Base-by-base conservation (phyloP, 2,113 vertebrate genomes). In the Oryzias woworae region DNA sequence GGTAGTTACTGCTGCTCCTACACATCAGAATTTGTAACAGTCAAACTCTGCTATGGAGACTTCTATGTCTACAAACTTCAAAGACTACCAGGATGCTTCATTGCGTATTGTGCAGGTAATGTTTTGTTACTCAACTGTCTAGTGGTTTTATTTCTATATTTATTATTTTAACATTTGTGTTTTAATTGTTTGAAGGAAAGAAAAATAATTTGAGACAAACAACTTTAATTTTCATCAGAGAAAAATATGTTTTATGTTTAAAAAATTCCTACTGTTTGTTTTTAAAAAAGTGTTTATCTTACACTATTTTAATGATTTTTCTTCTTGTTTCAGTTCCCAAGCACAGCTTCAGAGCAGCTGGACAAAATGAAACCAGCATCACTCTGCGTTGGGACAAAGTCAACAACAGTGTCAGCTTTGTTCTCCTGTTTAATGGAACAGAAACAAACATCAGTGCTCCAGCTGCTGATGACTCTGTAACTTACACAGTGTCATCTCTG, bases 41-140 rank as follows among this genome's bases (percentile, higher is more conserved):
- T 88, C 7, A 90, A 88, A 51, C 73, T 47, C 43, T 90, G 87
- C 70, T 46, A 54, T 49, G 62, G 62, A 61, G 41, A 63, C 52
- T 87, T 53, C 47, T 86, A 83, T 1, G 71, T 90, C 54, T 88
- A 88, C 66, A 88, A 84, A 70, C 71, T 87, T 52, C 24, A 47
- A 14, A 7, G 0, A 3, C 67, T 82, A n/a, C 0, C 1, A 0
- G 0, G 0, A 5, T 88, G 80, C 24, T 0, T 0, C 0, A 2
- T 53, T 8, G 86, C 72, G 43, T 88, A 87, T 72, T 89, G 87
- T 66, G 46, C 83, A 84, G 85, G 82, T 87, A 85, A 10, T 31
- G 8, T 24, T 46, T 1, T 1, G 2, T 36, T 36, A 36, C 31
- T 10, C 1, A 36, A 8, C 7, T 2, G 8, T 8, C 10, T 36